Base-by-base conservation (phyloP, 2,888 invertebrate species). In the Drosophila seclusa region DNA sequence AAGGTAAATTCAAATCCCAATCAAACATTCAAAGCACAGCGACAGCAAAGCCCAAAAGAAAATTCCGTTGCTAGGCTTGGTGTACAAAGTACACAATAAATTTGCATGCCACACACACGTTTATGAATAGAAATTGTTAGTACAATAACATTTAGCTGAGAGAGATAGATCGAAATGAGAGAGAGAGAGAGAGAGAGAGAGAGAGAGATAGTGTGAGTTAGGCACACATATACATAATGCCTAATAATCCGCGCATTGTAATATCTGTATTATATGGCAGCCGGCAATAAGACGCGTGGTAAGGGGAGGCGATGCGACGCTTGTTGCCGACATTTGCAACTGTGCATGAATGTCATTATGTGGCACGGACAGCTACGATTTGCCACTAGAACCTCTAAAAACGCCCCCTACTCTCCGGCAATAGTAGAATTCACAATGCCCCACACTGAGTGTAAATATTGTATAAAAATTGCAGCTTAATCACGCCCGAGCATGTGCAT, bases 191-290 rank as follows among this genome's bases (percentile, higher is more conserved):
- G 1, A 31, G n/a, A 45, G 45, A 32, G 72, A 58, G 49, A 45
- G 66, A 54, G 59, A 31, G 48, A 55, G 50, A 27, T 27, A 10
- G 24, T 3, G 11, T 54, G 36, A 27, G 54, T 36, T 36, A 38
- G 36, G 36, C 55, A 59, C 49, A 74, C 71, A 80, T 59, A 75
- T 75, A 79, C 81, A 79, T 89, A 85, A 87, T 89, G 76, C 85
- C 85, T 87, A 84, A 87, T 87, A 89, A 87, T 89, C 87, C 89
- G 87, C 79, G 87, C 84, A 89, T 89, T 87, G 87, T 86, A 78
- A 83, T 88, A 86, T 85, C 88, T 85, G 82, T 82, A 86, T 85
- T 85, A 83, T 86, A 82, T 68, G 55, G 69, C 67, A 58, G 77
- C 61, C 63, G 73, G 60, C 61, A 76, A 52, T 55, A 65, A 61